These are phyloP conservation scores for Meandrusa payeni DNA, from an alignment of 2,888 invertebrate genomes.

Conservation along the genomic window DNA sequence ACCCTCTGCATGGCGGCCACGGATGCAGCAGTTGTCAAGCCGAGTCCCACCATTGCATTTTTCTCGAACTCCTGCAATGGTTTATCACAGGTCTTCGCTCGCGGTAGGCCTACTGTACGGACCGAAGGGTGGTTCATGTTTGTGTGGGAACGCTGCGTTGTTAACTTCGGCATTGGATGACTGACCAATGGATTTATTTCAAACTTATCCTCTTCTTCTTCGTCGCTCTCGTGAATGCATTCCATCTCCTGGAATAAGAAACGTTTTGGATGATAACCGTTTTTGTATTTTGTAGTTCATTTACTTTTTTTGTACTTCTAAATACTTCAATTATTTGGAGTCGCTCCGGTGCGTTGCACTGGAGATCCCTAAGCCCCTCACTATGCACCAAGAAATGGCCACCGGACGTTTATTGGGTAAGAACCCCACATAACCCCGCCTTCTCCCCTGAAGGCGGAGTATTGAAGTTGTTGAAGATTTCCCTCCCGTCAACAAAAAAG, in stretches of 20 bases:
- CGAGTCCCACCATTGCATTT: slow-evolving; percentile 45
- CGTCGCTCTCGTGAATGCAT: slow-evolving; percentile 84
- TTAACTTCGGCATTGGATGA: slow-evolving; percentile 57
- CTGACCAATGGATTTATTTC: slow-evolving; percentile 69
- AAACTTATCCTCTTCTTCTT: slow-evolving; percentile 81
- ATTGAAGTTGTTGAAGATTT: no score
- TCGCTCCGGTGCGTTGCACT: no score
- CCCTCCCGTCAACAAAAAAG: no score
- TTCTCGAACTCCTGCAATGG: slow-evolving; percentile 67
- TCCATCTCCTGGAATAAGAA: slow-evolving; percentile 81
- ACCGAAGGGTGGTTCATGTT: slow-evolving; percentile 74
- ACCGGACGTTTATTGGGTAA: no score
- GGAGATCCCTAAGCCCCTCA: no score
- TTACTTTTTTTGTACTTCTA: no score
- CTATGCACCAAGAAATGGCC: no score
- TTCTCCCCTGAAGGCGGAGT: no score
- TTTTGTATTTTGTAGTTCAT: no score
- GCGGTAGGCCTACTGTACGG: slow-evolving; percentile 62
- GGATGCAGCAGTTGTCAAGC: slow-evolving; percentile 67
- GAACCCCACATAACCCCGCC: no score
- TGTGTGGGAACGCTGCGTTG: slow-evolving; percentile 58
- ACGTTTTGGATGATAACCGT: no score
- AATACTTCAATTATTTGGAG: no score
- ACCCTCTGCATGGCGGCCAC: slow-evolving; percentile 73
- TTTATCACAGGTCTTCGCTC: slow-evolving; percentile 74